Evolutionary conservation across 2,797 vertebrate species (phyloP).

Genomic region (Liparis tanakae): DNA sequence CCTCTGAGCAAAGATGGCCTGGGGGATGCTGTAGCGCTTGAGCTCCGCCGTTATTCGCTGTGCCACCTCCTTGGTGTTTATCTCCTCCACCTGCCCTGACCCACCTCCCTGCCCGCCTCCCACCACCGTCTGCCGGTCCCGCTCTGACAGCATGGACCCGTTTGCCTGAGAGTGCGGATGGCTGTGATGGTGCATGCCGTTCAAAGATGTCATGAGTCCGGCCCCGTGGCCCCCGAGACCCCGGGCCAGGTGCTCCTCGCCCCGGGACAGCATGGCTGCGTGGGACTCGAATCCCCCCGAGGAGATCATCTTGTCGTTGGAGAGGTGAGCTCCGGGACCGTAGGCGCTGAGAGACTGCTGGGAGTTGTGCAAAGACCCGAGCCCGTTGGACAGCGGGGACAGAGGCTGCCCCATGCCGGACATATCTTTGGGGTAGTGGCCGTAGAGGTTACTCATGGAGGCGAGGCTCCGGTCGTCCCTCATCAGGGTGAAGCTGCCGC

Average conservation of each 20-base stretch:
- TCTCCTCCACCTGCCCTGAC: constrained; percentile 93
- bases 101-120: constrained; percentile 85
- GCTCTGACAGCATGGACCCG: constrained; percentile 88
- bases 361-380: constrained; percentile 91
- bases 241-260: constrained; percentile 91
- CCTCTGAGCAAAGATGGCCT: constrained; percentile 98
- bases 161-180: constrained; percentile 88
- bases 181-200: constrained; percentile 89
- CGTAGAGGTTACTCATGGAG: constrained; percentile 94
- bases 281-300: constrained; percentile 93
- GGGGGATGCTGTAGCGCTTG: constrained; percentile 98
- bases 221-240: constrained; percentile 89
- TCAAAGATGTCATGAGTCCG: constrained; percentile 89
- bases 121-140: constrained; percentile 87
- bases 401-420: constrained; percentile 92
- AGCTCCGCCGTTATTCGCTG: constrained; percentile 97
- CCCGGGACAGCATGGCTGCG: constrained; percentile 91
- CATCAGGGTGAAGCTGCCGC: constrained; percentile 96
- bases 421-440: constrained; percentile 96
- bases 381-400: constrained; percentile 91
- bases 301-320: constrained; percentile 94
- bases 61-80: constrained; percentile 98
- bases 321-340: constrained; percentile 89
- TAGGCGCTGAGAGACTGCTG: constrained; percentile 92
- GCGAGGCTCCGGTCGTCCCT: constrained; percentile 93